Conservation (phyloP, 2,888 invertebrate genomes). For the Drosophila pegasa region DNA sequence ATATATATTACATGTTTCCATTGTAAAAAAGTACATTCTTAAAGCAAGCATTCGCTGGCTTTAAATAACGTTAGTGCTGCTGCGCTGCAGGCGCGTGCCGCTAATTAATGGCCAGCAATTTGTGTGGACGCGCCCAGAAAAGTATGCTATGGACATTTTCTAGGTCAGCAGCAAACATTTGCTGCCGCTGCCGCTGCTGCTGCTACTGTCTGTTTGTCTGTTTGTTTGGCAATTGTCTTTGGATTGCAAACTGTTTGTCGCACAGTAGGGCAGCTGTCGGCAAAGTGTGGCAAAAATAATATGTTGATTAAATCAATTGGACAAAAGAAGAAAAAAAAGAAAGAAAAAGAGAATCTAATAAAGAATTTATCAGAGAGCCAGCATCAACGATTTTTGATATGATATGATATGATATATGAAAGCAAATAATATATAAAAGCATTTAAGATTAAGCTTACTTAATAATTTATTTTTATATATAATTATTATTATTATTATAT, state of each 20-base stretch:
- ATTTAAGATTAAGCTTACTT: no score
- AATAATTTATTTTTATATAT: no score
- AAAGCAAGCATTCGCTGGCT: slow-evolving; percentile 24
- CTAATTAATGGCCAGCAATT: slow-evolving; percentile 75
- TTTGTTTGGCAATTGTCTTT: slow-evolving; percentile 25
- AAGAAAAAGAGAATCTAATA: no score
- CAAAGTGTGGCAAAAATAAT: no score
- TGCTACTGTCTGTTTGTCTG: slow-evolving; percentile 1
- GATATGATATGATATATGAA: no score
- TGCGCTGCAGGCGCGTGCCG: slow-evolving; percentile 51
- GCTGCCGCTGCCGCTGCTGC: not conserved
- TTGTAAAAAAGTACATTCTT: slow-evolving; percentile 15
- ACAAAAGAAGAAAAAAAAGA: no score
- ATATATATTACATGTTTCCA: not conserved
- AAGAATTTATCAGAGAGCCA: no score
- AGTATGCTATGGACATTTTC: slow-evolving; percentile 59
- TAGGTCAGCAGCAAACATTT: slow-evolving; percentile 55
- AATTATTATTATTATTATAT: no score
- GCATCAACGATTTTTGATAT: no score
- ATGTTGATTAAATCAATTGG: no score
- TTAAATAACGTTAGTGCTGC: slow-evolving; percentile 55
- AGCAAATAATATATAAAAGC: no score
- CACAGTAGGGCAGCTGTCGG: no score
- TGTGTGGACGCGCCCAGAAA: slow-evolving; percentile 58
- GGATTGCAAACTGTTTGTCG: slow-evolving; percentile 39